Evolutionary conservation across 2,113 vertebrate genomes (phyloP).

Genomic region (Melanotaenia duboulayi): DNA sequence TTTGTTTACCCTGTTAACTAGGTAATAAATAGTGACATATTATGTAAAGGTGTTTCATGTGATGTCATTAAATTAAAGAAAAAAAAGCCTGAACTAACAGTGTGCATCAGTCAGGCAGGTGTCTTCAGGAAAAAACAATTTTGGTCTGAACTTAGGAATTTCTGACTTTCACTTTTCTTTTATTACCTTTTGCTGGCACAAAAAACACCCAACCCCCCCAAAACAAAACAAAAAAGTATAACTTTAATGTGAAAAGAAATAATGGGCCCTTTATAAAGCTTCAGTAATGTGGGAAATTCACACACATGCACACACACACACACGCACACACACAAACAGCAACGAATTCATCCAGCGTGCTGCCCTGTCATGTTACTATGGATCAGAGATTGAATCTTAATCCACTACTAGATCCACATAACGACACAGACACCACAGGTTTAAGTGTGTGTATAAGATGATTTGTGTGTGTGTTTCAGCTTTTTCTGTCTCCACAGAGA

Average conservation of each 20-base stretch:
- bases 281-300: conserved; percentile 54
- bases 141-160: no score
- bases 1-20: not conserved
- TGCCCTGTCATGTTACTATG: conserved; percentile 64
- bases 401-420: conserved; percentile 72
- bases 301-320: not conserved
- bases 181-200: not conserved
- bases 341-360: conserved; percentile 54
- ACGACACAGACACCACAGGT: conserved; percentile 45
- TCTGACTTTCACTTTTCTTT: not conserved
- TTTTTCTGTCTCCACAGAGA: conserved; percentile 58
- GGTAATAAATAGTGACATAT: not conserved
- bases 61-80: not conserved
- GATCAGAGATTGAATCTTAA: conserved; percentile 75
- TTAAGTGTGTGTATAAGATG: conserved; percentile 40
- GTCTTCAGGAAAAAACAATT: no score
- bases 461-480: conserved; percentile 37
- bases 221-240: no score
- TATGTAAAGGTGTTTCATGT: not conserved
- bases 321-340: conserved; percentile 1
- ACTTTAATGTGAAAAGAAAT: no score
- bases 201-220: no score
- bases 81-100: not conserved
- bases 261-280: not conserved
- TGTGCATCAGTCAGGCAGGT: not conserved